phyloP scores from a whole-genome alignment of 2,797 vertebrate genomes.

The Synaphobranchus kaupii region DNA sequence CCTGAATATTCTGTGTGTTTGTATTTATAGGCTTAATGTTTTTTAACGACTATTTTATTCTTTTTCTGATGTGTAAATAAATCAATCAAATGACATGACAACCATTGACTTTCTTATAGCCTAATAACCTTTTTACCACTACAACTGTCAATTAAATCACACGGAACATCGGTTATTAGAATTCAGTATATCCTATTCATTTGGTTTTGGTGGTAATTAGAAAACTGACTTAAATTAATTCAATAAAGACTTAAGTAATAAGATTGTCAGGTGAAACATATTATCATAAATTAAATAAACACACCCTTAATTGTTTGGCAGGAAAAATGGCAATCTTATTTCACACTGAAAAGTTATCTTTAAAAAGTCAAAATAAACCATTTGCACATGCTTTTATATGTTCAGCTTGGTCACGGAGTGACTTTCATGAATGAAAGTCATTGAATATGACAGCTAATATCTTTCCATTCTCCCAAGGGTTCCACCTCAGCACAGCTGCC shows the following conservation, averaged over 20 bases:
- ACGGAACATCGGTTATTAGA: background rate
- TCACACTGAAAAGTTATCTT: background rate
- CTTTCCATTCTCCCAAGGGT: background rate
- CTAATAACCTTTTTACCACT: background rate
- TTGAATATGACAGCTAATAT: slow-evolving; percentile 18
- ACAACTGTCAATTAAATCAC: background rate
- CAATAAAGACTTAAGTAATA: background rate
- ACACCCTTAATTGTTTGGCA: background rate
- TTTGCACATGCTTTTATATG: slow-evolving; percentile 5
- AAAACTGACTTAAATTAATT: background rate
- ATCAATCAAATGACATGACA: background rate
- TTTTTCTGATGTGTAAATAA: background rate
- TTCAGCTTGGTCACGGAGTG: background rate
- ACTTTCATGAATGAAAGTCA: slow-evolving; percentile 3
- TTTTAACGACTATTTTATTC: too few species aligned
- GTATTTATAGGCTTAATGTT: too few species aligned
- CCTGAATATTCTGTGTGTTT: too few species aligned
- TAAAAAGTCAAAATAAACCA: background rate
- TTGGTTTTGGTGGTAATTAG: background rate
- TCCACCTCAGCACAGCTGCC: background rate
- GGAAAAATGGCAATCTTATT: background rate
- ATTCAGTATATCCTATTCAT: slow-evolving; percentile 6
- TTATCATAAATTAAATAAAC: background rate
- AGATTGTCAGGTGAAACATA: background rate
- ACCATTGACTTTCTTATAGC: background rate